Evolutionary conservation across 2,888 invertebrate species (phyloP).

Genomic region (Cantharis lateralis): DNA sequence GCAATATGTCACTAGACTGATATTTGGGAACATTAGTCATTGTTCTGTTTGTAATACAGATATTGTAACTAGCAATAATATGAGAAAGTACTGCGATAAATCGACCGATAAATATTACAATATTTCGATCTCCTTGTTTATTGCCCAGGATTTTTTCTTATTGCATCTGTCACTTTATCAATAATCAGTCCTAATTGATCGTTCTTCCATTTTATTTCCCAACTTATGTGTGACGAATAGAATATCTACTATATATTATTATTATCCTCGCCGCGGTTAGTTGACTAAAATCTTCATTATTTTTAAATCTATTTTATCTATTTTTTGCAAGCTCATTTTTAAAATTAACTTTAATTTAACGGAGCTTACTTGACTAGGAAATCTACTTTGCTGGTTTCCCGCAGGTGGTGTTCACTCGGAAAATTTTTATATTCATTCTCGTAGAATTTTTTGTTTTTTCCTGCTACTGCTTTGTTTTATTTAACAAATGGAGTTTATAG

Average conservation of each 20-base stretch:
- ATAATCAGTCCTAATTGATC: background rate
- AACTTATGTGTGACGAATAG: too few species aligned
- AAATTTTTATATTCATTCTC: background rate
- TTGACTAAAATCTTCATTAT: too few species aligned
- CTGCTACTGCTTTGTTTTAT: background rate
- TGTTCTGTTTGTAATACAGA: conserved; percentile 27
- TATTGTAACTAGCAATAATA: conserved; percentile 22
- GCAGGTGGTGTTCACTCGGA: background rate
- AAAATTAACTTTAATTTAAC: background rate
- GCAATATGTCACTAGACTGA: conserved; percentile 31
- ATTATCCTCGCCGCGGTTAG: too few species aligned
- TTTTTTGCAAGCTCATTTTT: background rate
- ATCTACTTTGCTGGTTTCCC: background rate
- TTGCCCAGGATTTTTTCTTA: background rate
- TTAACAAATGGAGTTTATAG: background rate
- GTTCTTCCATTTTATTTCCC: background rate
- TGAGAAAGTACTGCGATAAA: background rate
- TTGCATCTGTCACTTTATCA: background rate
- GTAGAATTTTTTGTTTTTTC: background rate
- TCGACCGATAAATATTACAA: background rate
- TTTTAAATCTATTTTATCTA: background rate
- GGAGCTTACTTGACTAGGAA: background rate
- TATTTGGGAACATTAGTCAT: conserved; percentile 30
- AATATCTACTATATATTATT: too few species aligned
- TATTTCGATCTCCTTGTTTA: background rate